Evolutionary conservation across 2,797 vertebrate species (phyloP).

Genomic region (Rhabdomys pumilio): DNA sequence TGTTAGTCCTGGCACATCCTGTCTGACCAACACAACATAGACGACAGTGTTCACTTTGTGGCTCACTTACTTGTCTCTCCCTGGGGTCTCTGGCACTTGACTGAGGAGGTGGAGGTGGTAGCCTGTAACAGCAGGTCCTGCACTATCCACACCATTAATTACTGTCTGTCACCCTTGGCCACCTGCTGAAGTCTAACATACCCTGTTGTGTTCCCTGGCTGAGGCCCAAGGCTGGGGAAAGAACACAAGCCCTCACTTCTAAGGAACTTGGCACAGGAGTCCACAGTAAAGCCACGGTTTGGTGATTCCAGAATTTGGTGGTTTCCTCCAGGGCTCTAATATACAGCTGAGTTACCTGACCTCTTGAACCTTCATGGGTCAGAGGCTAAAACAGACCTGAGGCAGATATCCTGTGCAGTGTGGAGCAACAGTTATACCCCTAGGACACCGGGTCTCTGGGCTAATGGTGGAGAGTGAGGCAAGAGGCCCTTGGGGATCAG

Average conservation of each 20-base stretch:
- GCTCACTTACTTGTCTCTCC: background rate
- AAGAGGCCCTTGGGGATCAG: background rate
- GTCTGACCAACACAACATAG: background rate
- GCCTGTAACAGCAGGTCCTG: background rate
- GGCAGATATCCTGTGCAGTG: background rate
- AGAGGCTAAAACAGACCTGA: background rate
- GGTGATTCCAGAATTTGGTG: background rate
- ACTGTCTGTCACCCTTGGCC: background rate
- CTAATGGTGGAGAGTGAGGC: background rate
- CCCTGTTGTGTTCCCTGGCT: background rate
- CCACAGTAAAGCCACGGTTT: background rate
- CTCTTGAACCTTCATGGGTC: background rate
- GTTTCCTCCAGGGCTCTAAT: background rate
- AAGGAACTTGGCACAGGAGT: background rate
- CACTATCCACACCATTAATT: background rate
- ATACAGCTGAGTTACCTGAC: background rate
- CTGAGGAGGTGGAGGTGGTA: background rate
- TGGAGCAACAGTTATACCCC: rapidly evolving
- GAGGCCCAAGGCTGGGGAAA: background rate
- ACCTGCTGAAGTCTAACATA: background rate
- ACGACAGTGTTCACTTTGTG: background rate
- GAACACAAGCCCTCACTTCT: background rate
- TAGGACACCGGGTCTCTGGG: background rate
- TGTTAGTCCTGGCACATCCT: background rate
- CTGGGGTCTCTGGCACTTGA: background rate